Evolutionary conservation across 2,797 vertebrate genomes (phyloP).

Genomic region (Gallinago nigripennis): DNA sequence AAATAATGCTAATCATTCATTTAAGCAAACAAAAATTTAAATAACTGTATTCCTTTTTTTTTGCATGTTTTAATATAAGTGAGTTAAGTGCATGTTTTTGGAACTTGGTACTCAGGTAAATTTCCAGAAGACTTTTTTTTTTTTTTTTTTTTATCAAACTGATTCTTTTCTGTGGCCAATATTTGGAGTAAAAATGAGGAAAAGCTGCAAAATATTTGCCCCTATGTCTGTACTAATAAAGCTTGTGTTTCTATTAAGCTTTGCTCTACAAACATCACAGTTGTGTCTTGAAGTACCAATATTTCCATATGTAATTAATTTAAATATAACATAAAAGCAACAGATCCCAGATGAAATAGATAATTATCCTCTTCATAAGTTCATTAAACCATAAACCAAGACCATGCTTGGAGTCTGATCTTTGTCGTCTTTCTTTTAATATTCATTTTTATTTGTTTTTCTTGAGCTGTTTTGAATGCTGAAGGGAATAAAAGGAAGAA

Average conservation of each 20-base stretch:
- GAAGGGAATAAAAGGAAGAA: conserved; percentile 27
- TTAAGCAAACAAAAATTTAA: background rate
- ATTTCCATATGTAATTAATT: conserved; percentile 71
- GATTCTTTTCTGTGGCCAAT: background rate
- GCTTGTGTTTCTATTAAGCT: conserved; percentile 10
- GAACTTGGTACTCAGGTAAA: background rate
- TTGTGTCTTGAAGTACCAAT: conserved; percentile 40
- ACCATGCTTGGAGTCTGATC: conserved; percentile 41
- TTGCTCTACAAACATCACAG: conserved; percentile 51
- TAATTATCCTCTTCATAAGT: conserved; percentile 45
- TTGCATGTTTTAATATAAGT: background rate
- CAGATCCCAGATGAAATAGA: conserved; percentile 50
- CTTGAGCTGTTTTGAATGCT: conserved; percentile 27
- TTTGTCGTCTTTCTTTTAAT: conserved; percentile 40
- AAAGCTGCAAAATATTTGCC: conserved; percentile 25
- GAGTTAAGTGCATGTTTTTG: background rate
- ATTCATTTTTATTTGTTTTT: conserved; percentile 48
- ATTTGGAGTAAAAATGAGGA: conserved; percentile 43
- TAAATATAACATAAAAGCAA: conserved; percentile 64
- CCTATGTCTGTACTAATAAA: conserved; percentile 14
- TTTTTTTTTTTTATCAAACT: background rate
- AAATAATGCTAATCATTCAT: background rate
- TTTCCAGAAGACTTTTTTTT: background rate
- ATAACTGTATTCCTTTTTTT: background rate
- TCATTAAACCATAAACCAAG: conserved; percentile 54